Conservation (phyloP, 2,797 vertebrate genomes). For the Falco biarmicus region DNA sequence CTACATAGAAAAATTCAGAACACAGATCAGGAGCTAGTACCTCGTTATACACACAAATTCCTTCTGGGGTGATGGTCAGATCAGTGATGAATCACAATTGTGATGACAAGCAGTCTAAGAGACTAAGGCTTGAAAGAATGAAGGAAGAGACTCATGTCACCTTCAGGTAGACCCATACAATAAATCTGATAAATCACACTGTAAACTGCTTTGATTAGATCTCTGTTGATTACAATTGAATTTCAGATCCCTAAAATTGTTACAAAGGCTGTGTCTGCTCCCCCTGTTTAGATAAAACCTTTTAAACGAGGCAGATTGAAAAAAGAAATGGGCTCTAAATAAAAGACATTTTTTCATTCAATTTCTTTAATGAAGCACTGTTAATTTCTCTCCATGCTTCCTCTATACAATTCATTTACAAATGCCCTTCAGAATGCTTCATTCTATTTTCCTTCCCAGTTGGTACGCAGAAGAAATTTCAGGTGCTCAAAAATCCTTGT, state of each 20-base stretch:
- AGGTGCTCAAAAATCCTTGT: neutral
- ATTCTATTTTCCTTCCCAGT: neutral
- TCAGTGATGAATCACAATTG: neutral
- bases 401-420: neutral
- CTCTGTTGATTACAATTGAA: neutral
- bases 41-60: neutral
- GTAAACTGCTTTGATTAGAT: neutral
- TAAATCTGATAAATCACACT: neutral
- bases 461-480: neutral
- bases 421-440: neutral
- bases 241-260: neutral
- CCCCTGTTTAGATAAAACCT: neutral
- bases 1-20: neutral
- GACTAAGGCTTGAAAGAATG: neutral
- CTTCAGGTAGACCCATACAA: neutral
- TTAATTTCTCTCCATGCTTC: neutral
- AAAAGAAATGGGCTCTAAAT: neutral
- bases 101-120: neutral
- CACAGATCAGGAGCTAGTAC: neutral
- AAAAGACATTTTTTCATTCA: neutral
- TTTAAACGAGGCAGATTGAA: neutral
- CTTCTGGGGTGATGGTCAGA: neutral
- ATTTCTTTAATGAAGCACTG: neutral
- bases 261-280: neutral
- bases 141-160: neutral